Conservation (phyloP, 2,888 invertebrate species). For the Pherbina coryleti region DNA sequence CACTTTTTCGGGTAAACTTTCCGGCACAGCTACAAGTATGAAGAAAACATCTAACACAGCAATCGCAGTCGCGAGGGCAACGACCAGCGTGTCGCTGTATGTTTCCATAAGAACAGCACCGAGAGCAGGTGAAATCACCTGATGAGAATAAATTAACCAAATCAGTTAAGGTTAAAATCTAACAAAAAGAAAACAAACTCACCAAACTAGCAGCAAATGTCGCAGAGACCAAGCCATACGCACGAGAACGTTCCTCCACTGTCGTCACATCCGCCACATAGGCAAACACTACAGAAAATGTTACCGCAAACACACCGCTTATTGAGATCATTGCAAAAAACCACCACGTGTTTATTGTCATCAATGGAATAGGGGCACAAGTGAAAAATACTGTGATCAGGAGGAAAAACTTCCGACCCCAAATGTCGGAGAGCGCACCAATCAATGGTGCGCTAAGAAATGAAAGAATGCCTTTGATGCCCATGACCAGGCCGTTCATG, state of each 20-base stretch:
- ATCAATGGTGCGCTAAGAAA: constrained; percentile 97
- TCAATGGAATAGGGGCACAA: constrained; percentile 97
- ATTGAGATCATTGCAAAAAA: constrained; percentile 99
- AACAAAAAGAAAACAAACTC: constrained; percentile 36
- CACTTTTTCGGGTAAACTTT: constrained; percentile 96
- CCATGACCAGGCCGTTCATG: constrained; percentile 99
- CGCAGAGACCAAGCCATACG: constrained; percentile 97
- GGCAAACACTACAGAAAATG: constrained; percentile 99
- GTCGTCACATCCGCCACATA: constrained; percentile 99
- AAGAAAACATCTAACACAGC: constrained; percentile 98
- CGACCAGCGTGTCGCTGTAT: constrained; percentile 88
- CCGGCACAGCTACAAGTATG: constrained; percentile 97
- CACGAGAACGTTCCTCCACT: constrained; percentile 93
- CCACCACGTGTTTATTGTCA: constrained; percentile 99
- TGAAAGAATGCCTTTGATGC: constrained; percentile 96
- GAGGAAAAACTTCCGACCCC: constrained; percentile 98
- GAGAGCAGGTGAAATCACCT: constrained; percentile 93
- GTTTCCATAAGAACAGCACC: constrained; percentile 90
- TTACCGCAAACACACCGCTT: constrained; percentile 98
- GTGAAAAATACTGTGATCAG: constrained; percentile 98
- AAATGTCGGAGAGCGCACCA: constrained; percentile 97
- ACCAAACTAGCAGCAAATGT: constrained; percentile 99
- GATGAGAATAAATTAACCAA: constrained; percentile 23
- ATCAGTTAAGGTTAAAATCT: neutral
- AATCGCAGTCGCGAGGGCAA: constrained; percentile 94